Percentiles rank a stretch among this genome's conserved stretches.
Conservation (phyloP, 2,888 invertebrate genomes). For the Diogma glabrata region DNA sequence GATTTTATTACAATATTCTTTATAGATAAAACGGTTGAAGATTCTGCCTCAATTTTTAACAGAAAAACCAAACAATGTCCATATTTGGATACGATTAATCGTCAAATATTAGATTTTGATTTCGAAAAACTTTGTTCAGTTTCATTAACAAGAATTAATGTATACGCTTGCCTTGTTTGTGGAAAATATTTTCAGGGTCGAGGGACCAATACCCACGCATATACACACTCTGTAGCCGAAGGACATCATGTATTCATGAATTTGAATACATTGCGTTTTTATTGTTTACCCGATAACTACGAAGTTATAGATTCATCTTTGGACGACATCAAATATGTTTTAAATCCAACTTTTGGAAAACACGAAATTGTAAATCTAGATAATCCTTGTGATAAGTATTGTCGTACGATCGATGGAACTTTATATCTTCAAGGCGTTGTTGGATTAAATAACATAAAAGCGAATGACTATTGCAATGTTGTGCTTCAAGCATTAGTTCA, state of each 20-base stretch:
- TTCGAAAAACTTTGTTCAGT: conserved; percentile 99
- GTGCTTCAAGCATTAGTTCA: conserved; percentile 91
- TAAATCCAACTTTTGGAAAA: conserved; percentile 89
- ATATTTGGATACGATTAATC: conserved; percentile 95
- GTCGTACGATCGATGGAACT: conserved; percentile 91
- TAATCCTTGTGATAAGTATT: conserved; percentile 57
- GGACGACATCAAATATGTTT: conserved; percentile 96
- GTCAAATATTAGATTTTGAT: conserved; percentile 95
- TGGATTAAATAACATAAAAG: conserved; percentile 96
- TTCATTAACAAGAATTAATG: conserved; percentile 94
- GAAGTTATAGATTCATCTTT: conserved; percentile 97
- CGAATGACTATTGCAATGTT: conserved; percentile 99
- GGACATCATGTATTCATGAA: conserved; percentile 97
- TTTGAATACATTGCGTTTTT: conserved; percentile 91
- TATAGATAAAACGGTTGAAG: conserved; percentile 8
- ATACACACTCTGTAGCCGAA: conserved; percentile 96
- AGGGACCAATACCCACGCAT: conserved; percentile 96
- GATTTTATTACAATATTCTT: too few species aligned
- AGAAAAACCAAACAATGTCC: conserved; percentile 64
- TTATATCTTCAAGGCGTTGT: conserved; percentile 96
- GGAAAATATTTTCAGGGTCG: conserved; percentile 98
- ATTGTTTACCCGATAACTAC: conserved; percentile 98
- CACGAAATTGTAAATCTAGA: conserved; percentile 77
- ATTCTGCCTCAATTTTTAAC: conserved; percentile 31
- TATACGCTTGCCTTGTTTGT: conserved; percentile 97